Conservation (phyloP, 2,113 vertebrate species). For the Stigmatopora nigra region DNA sequence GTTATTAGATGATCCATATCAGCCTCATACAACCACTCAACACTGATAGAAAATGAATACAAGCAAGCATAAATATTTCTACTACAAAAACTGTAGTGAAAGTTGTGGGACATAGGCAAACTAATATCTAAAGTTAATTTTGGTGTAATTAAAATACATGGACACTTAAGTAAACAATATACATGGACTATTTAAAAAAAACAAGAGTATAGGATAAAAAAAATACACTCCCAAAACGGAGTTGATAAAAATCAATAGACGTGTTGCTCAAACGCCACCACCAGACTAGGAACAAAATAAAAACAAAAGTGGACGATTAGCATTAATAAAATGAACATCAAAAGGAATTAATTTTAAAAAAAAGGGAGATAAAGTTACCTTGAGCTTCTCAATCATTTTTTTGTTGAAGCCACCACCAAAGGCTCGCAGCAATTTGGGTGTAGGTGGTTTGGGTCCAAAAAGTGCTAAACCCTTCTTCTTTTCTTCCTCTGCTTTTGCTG, state of each 20-base stretch:
- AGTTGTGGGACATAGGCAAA: background rate
- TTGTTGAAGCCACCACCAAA: conserved; percentile 56
- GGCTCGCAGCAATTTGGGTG: conserved; percentile 77
- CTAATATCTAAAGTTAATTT: background rate
- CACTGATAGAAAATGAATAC: background rate
- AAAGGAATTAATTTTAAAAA: background rate
- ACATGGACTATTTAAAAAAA: conserved; percentile 15
- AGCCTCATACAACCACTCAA: conserved; percentile 7
- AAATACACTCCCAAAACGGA: conserved; percentile 49
- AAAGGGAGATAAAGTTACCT: conserved; percentile 35
- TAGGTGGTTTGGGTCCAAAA: conserved; percentile 71
- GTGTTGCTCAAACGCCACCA: background rate
- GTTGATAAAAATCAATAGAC: conserved; percentile 1
- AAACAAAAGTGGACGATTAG: background rate
- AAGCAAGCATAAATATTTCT: background rate
- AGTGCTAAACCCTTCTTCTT: conserved; percentile 70
- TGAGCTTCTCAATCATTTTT: conserved; percentile 42
- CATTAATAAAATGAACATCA: background rate
- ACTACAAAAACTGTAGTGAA: background rate
- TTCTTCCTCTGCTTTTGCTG: conserved; percentile 49
- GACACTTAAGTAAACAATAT: background rate
- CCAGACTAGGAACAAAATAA: conserved; percentile 6
- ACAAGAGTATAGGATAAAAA: conserved; percentile 19
- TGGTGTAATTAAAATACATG: background rate
- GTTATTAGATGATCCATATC: background rate